A percentile compares a stretch with the other conserved stretches of the same genome.
Conservation (phyloP, 2,888 invertebrate species). For the Rhagophthalmus giganteus region DNA sequence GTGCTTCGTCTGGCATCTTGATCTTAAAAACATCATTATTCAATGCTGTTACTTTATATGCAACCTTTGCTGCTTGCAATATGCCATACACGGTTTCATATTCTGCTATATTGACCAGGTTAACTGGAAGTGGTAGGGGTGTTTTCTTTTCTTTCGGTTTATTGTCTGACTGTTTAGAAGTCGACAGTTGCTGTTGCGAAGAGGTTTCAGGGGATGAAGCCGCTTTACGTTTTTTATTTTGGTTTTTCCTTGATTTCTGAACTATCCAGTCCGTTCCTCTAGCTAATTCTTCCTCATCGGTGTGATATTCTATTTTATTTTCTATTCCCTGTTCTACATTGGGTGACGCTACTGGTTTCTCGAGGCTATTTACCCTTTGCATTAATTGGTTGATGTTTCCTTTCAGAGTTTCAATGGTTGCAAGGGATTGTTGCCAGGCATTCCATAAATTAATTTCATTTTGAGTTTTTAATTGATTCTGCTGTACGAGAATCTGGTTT, state of each 20-base stretch:
- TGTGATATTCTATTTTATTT: slow-evolving; percentile 13
- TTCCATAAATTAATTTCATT: slow-evolving; percentile 18
- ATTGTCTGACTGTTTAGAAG: slow-evolving; percentile 16
- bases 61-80: slow-evolving; percentile 10
- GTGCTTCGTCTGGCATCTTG: slow-evolving; percentile 15
- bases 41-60: slow-evolving; percentile 15
- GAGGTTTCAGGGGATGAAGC: slow-evolving; percentile 8
- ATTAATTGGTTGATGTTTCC: slow-evolving; percentile 15
- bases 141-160: slow-evolving; percentile 12
- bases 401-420: slow-evolving; percentile 5
- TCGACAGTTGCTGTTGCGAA: slow-evolving; percentile 11
- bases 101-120: slow-evolving; percentile 12
- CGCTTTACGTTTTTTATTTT: slow-evolving; percentile 18
- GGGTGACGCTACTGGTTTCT: slow-evolving; percentile 10
- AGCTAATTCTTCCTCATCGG: slow-evolving; percentile 15
- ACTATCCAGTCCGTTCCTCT: slow-evolving; percentile 17
- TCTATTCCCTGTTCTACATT: slow-evolving; percentile 14
- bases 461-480: slow-evolving; percentile 16
- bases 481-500: slow-evolving; percentile 10
- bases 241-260: slow-evolving; percentile 14
- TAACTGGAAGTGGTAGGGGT: slow-evolving; percentile 15
- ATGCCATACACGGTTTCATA: slow-evolving; percentile 12
- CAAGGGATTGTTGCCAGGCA: slow-evolving; percentile 14
- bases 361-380: slow-evolving; percentile 15
- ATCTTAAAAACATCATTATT: slow-evolving; percentile 19